phyloP scores from a whole-genome alignment of 92 coral and sea anemone genomes.

The Zoanthus solanderi region DNA sequence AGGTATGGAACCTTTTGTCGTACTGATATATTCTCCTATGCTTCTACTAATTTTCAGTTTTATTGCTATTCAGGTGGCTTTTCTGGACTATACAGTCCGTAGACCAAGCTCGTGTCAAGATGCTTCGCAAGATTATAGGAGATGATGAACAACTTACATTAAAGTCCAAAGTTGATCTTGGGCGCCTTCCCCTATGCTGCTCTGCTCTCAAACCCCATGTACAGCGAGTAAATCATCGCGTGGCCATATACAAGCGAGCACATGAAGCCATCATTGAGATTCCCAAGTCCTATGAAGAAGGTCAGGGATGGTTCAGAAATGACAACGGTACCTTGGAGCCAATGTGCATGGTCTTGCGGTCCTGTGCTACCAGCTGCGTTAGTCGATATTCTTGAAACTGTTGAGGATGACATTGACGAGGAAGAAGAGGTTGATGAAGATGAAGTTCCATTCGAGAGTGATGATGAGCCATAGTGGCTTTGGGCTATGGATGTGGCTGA shows the following conservation, averaged over 20 bases:
- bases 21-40: too few relatives aligned
- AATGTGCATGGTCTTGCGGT: neutral
- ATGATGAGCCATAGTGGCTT: neutral
- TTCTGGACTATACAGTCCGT: neutral
- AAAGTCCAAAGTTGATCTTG: constrained; percentile 16
- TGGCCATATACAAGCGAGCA: neutral
- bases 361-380: constrained; percentile 10
- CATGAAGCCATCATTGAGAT: neutral
- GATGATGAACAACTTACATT: constrained; percentile 12
- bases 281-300: neutral
- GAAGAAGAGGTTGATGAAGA: neutral
- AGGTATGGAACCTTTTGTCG: too few relatives aligned
- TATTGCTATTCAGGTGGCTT: too few relatives aligned
- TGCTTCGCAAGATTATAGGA: constrained; percentile 6
- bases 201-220: constrained; percentile 1
- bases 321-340: constrained; percentile 6
- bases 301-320: neutral
- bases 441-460: neutral
- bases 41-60: too few relatives aligned
- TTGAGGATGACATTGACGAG: neutral
- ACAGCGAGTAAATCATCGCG: constrained; percentile 4
- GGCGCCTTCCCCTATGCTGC: neutral
- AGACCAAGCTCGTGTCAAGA: constrained; percentile 10
- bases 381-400: constrained; percentile 8
- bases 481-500: too few relatives aligned